A percentile compares a stretch with the other conserved stretches of the same genome.
Evolutionary conservation across 1,140 invertebrate species (phyloP).

Genomic region (Drosophila triauraria): DNA sequence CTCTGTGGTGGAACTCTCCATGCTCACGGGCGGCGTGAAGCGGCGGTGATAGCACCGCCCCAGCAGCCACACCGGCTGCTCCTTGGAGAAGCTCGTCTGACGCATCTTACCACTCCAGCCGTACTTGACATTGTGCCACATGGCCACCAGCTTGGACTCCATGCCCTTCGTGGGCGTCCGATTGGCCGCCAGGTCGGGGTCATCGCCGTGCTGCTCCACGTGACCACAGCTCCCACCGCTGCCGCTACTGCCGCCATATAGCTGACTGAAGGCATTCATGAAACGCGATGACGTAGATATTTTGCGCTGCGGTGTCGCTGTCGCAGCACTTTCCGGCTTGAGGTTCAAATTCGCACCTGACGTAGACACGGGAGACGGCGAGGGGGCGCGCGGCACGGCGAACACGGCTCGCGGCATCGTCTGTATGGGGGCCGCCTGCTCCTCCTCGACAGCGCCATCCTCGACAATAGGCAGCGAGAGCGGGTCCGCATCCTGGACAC

Average conservation of each 20-base stretch:
- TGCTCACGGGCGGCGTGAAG: slow-evolving; percentile 87
- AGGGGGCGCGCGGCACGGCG: slow-evolving; percentile 25
- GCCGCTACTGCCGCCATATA: slow-evolving; percentile 61
- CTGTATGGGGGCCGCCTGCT: slow-evolving; percentile 78
- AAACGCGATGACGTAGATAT: slow-evolving; percentile 84
- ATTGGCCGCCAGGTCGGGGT: slow-evolving; percentile 59
- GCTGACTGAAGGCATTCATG: slow-evolving; percentile 83
- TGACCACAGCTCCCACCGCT: slow-evolving; percentile 48
- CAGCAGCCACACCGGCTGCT: slow-evolving; percentile 93
- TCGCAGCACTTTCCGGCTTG: slow-evolving; percentile 63
- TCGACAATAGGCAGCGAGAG: slow-evolving; percentile 30
- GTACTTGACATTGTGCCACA: slow-evolving; percentile 97
- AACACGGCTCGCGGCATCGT: slow-evolving; percentile 54
- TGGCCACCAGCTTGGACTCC: slow-evolving; percentile 92
- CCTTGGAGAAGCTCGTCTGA: slow-evolving; percentile 92
- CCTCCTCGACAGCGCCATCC: slow-evolving; percentile 75
- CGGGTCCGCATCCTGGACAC: slow-evolving; percentile 22
- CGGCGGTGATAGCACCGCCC: slow-evolving; percentile 93
- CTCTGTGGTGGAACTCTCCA: slow-evolving; percentile 89
- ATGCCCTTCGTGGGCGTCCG: slow-evolving; percentile 88
- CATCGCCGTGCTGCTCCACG: slow-evolving; percentile 52
- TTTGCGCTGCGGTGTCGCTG: slow-evolving; percentile 76
- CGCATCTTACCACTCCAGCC: slow-evolving; percentile 93
- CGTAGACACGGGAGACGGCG: slow-evolving; percentile 39
- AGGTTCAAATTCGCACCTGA: slow-evolving; percentile 59